Percentiles rank a stretch among this genome's conserved stretches.
Evolutionary conservation across 2,797 vertebrate species (phyloP).

Genomic region (Brotogeris chrysoptera): DNA sequence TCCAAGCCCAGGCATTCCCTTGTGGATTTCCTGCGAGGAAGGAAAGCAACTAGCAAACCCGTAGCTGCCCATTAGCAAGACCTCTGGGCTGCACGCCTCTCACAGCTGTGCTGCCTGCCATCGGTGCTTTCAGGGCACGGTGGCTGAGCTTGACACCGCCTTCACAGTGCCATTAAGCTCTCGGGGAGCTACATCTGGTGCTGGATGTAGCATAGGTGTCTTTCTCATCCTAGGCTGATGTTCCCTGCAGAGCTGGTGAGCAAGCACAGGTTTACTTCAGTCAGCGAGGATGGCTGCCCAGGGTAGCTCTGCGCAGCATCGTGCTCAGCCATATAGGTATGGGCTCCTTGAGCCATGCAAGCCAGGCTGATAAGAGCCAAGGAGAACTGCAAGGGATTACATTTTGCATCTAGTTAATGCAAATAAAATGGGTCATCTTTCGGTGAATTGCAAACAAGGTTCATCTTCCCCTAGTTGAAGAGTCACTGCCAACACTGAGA

Average conservation of each 20-base stretch:
- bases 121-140: accelerated
- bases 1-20: background rate
- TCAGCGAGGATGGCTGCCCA: background rate
- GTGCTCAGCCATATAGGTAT: background rate
- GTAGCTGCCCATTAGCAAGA: accelerated
- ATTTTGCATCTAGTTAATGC: background rate
- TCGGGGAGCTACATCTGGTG: background rate
- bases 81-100: background rate
- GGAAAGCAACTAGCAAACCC: background rate
- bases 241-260: background rate
- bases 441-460: background rate
- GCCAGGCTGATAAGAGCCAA: background rate
- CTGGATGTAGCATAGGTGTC: background rate
- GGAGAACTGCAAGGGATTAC: background rate
- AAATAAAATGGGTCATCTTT: background rate
- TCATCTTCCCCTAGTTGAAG: background rate
- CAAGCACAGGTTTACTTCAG: background rate
- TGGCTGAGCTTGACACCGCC: background rate
- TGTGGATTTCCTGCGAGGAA: background rate
- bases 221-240: background rate
- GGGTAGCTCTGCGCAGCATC: background rate
- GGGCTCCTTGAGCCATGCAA: background rate
- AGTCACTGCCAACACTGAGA: background rate
- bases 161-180: background rate
- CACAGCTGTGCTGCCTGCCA: background rate